Evolutionary conservation across 2,113 vertebrate genomes (phyloP).

Genomic region (Calonectris borealis): DNA sequence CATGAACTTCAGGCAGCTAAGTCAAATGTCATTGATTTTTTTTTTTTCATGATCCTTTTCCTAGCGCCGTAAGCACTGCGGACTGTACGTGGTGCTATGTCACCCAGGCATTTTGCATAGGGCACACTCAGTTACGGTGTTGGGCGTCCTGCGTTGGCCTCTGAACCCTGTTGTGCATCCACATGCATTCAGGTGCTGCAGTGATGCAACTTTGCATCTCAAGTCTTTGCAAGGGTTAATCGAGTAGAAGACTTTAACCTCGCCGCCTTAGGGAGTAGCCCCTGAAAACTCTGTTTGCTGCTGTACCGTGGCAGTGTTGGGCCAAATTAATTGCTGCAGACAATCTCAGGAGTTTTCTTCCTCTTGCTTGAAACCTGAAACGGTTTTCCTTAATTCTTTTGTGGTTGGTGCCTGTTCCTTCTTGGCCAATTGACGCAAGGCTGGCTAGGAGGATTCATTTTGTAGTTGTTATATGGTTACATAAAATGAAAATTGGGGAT

Average conservation of each 20-base stretch:
- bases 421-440: background rate
- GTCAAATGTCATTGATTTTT: too few relatives aligned
- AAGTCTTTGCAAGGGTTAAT: background rate
- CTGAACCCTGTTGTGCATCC: background rate
- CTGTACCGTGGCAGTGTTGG: background rate
- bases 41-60: background rate
- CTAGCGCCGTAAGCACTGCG: background rate
- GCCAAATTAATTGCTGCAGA: background rate
- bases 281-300: background rate
- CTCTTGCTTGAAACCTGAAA: background rate
- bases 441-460: background rate
- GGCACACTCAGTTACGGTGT: rapidly evolving
- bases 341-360: background rate
- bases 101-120: background rate
- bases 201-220: background rate
- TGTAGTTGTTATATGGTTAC: background rate
- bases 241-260: background rate
- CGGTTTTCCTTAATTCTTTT: background rate
- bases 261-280: background rate
- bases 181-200: background rate
- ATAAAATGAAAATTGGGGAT: background rate
- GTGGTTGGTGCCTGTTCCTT: background rate
- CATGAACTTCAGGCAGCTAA: background rate
- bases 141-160: rapidly evolving
- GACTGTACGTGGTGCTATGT: background rate